These are phyloP conservation scores for Abramis brama DNA, from an alignment of 2,113 vertebrate genomes.

Conservation along the genomic window DNA sequence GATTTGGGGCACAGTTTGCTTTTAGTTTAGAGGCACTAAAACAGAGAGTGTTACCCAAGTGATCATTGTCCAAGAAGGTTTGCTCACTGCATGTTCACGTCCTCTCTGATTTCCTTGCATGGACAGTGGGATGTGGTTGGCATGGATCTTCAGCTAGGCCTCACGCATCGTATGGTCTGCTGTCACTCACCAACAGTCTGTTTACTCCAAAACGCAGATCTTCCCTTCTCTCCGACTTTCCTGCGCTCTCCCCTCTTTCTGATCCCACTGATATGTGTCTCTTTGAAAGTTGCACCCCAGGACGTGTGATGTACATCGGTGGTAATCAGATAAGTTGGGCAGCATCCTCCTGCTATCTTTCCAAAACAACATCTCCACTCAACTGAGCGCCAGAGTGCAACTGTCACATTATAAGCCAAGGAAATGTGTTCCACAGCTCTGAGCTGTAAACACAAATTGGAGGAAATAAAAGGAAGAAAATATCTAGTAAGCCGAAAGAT, in stretches of 20 bases:
- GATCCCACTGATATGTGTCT: conserved; percentile 42
- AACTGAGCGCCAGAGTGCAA: conserved; percentile 75
- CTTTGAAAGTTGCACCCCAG: conserved; percentile 56
- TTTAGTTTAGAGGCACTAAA: conserved; percentile 37
- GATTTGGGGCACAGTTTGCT: conserved; percentile 18
- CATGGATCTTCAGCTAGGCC: conserved; percentile 73
- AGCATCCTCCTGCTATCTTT: conserved; percentile 72
- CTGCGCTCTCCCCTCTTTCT: conserved; percentile 32
- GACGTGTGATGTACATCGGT: conserved; percentile 76
- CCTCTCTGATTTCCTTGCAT: conserved; percentile 45
- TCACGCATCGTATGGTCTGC: conserved; percentile 65
- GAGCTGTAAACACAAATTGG: conserved; percentile 65
- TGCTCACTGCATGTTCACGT: conserved; percentile 16
- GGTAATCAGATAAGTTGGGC: conserved; percentile 81
- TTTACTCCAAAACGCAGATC: conserved; percentile 64
- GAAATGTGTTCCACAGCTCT: conserved; percentile 58
- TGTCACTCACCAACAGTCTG: conserved; percentile 72
- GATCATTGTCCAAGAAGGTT: conserved; percentile 49
- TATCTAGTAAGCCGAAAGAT: conserved; percentile 61
- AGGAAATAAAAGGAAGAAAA: conserved; percentile 30
- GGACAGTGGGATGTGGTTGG: conserved; percentile 60
- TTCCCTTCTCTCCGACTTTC: conserved; percentile 22
- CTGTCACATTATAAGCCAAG: conserved; percentile 74
- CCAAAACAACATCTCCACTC: conserved; percentile 72
- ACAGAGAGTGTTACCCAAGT: conserved; percentile 33